Evolutionary conservation across 2,888 invertebrate species (phyloP).

Genomic region (Epinotia bilunana): DNA sequence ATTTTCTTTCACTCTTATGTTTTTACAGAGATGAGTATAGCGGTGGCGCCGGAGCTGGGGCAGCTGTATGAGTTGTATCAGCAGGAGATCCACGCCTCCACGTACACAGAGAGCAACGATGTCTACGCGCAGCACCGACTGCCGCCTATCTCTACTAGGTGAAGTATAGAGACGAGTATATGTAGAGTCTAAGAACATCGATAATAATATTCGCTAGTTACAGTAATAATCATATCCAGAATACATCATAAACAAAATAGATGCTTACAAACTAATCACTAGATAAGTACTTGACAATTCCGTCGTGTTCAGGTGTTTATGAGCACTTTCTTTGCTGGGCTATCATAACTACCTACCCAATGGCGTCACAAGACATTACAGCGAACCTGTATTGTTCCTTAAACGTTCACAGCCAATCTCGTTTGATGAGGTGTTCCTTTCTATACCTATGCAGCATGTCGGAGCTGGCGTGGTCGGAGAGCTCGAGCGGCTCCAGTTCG

Average conservation of each 20-base stretch:
- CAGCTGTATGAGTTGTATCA: slow-evolving; percentile 93
- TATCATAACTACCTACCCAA: no score
- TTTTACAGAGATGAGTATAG: slow-evolving; percentile 86
- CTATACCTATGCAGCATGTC: slow-evolving; percentile 65
- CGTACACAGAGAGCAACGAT: slow-evolving; percentile 87
- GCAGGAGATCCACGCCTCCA: slow-evolving; percentile 93
- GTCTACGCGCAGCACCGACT: slow-evolving; percentile 83
- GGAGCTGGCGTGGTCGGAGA: slow-evolving; percentile 79
- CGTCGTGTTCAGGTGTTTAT: no score
- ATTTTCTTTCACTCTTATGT: no score
- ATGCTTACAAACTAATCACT: no score
- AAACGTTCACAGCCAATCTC: not conserved
- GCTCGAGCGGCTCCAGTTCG: slow-evolving; percentile 80
- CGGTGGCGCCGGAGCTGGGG: slow-evolving; percentile 89
- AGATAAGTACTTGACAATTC: no score
- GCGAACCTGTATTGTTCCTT: no score
- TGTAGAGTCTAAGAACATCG: no score
- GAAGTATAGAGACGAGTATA: slow-evolving; percentile 14
- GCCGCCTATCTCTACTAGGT: slow-evolving; percentile 87
- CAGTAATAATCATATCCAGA: no score
- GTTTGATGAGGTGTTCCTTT: not conserved
- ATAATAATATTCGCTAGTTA: no score
- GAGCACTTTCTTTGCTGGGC: no score
- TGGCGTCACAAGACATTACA: no score
- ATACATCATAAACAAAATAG: no score